phyloP scores from a whole-genome alignment of 2,888 invertebrate species.

The Brenthis hecate region DNA sequence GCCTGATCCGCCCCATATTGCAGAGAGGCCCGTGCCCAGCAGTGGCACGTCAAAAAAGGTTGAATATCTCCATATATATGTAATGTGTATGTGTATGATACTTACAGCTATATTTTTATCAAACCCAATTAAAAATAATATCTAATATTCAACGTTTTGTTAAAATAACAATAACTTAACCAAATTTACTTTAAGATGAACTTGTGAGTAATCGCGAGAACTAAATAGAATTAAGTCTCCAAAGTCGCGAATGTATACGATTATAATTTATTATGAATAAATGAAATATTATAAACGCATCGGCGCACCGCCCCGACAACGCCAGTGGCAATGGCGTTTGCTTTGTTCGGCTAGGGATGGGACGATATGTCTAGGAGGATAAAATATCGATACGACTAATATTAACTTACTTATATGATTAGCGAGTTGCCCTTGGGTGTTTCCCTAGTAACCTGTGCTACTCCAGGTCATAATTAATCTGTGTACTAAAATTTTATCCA shows the following conservation, averaged over 20 bases:
- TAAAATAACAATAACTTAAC: not conserved
- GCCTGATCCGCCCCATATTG: no score
- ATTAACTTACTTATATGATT: not conserved
- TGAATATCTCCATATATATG: no score
- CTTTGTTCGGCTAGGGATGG: conserved; percentile 69
- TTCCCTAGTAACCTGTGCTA: no score
- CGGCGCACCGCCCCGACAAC: conserved; percentile 78
- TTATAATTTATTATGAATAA: conserved; percentile 83
- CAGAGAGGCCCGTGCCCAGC: no score
- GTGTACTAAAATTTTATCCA: no score
- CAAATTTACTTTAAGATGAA: conserved; percentile 7
- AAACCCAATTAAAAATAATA: no score
- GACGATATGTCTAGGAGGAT: conserved; percentile 26
- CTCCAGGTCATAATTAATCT: no score
- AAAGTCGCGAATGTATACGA: conserved; percentile 60
- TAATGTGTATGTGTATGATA: no score
- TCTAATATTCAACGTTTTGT: no score
- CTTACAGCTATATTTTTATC: no score
- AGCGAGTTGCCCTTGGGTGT: no score
- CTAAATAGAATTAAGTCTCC: conserved; percentile 63
- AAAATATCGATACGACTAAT: conserved; percentile 29
- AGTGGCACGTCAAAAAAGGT: no score
- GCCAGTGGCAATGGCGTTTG: conserved; percentile 82
- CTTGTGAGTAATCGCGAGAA: conserved; percentile 20
- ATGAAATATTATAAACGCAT: conserved; percentile 83